Percentiles rank a stretch among this genome's conserved stretches.
Conservation (phyloP, 2,888 invertebrate species). For the Chloroclysta siterata region DNA sequence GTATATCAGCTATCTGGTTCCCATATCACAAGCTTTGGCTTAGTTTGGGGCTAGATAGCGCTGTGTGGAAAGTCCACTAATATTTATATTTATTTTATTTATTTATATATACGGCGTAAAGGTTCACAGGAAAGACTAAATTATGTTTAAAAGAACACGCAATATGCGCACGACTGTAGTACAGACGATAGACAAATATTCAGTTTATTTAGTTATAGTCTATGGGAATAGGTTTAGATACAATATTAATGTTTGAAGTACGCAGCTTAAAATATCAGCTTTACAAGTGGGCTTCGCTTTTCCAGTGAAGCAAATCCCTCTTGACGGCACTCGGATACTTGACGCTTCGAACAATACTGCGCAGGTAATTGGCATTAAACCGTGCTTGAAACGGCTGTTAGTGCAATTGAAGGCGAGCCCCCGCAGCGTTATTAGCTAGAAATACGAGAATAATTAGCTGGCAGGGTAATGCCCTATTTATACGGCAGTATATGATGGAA, state of each 20-base stretch:
- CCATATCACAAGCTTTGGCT: too few relatives aligned
- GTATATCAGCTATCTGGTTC: too few relatives aligned
- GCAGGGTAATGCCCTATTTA: conserved; percentile 14
- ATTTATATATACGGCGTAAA: too few relatives aligned
- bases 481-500: conserved; percentile 28
- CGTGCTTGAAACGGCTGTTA: conserved; percentile 65
- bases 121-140: too few relatives aligned
- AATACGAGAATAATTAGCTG: conserved; percentile 55
- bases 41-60: too few relatives aligned
- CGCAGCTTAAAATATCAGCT: conserved; percentile 16
- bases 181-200: too few relatives aligned
- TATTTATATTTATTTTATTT: too few relatives aligned
- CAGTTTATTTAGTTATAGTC: not conserved
- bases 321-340: conserved; percentile 56
- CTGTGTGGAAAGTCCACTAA: too few relatives aligned
- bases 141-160: too few relatives aligned
- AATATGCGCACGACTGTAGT: too few relatives aligned
- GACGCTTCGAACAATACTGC: conserved; percentile 65
- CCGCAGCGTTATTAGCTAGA: conserved; percentile 65
- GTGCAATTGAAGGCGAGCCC: conserved; percentile 53
- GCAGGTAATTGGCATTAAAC: conserved; percentile 76
- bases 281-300: conserved; percentile 43
- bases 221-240: not conserved
- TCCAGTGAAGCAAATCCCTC: conserved; percentile 50
- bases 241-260: not conserved